Evolutionary conservation across 2,888 invertebrate genomes (phyloP).

Genomic region (Leptinotarsa juncta): DNA sequence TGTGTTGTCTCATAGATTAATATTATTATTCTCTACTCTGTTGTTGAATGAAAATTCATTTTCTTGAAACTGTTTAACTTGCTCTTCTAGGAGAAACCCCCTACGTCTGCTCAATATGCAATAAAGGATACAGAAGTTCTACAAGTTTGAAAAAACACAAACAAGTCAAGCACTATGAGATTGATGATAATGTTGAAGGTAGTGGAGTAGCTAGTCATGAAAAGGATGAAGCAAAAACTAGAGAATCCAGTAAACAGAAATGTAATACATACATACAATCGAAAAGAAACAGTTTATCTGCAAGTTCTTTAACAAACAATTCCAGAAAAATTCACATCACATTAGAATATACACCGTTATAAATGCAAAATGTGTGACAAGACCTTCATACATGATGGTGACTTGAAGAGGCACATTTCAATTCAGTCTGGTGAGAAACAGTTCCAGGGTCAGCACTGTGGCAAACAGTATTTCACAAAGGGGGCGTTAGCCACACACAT

Average conservation of each 20-base stretch:
- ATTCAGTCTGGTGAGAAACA: constrained; percentile 38
- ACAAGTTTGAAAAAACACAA: constrained; percentile 44
- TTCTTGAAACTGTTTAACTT: background rate
- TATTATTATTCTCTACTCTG: no score
- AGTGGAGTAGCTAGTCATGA: constrained; percentile 8
- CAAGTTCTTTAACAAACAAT: constrained; percentile 52
- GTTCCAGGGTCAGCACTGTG: constrained; percentile 45
- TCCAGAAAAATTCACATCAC: constrained; percentile 45
- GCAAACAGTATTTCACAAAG: constrained; percentile 41
- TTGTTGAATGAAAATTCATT: no score
- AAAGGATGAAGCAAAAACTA: background rate
- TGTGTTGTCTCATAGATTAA: no score
- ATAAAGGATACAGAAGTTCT: constrained; percentile 41
- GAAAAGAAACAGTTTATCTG: constrained; percentile 51
- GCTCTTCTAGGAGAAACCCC: constrained; percentile 42
- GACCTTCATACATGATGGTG: constrained; percentile 43
- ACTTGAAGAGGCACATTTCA: constrained; percentile 37
- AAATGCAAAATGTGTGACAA: constrained; percentile 39
- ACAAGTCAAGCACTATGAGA: constrained; percentile 30
- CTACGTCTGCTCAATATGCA: constrained; percentile 40
- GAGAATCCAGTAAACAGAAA: constrained; percentile 32
- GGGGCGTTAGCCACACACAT: constrained; percentile 38
- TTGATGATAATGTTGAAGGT: constrained; percentile 18
- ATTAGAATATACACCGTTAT: constrained; percentile 44
- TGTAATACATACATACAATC: constrained; percentile 52